Base-by-base conservation (phyloP, 2,113 vertebrate species). In the Ciconia boyciana region DNA sequence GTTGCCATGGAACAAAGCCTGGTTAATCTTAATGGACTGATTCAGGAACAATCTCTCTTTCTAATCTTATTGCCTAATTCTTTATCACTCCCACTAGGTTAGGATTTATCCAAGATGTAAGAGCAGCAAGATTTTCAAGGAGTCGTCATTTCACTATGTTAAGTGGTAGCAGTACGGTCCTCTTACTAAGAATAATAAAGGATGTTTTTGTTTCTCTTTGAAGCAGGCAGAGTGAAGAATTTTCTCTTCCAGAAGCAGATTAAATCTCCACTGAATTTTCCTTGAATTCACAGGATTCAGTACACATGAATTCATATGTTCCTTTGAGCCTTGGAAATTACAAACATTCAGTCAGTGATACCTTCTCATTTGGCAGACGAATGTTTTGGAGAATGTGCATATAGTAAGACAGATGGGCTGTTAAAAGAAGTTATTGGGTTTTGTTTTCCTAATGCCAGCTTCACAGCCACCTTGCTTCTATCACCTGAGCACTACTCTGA, bases 1-100 rank as follows among this genome's bases (percentile, higher is more conserved):
- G 94, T 97, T 97, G 97, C 95, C 91, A 97, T 97, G 96, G 94
- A 97, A 94, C 93, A 97, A 97, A 97, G 95, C 94, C 95, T 93
- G 68, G 83, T 43, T 97, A 97, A 97, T 96, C 97, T 94, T 90
- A 91, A 89, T 82, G 81, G 83, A 83, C 93, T 93, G 94, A 89
- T 91, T 95, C 92, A 83, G 89, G 82, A 96, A 94, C 93, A 93
- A 95, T 86, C 94, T 97, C 83, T 96, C 71, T 85, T 80, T 96
- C 92, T 97, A 97, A 97, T 96, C 96, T 86, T 80, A 90, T 83
- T 97, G 92, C 87, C 77, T 95, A 95, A 95, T 77, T 95, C 77
- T 83, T 69, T 88, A 84, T 95, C 83, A n/a, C 57, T 95, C 68
- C 87, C 60, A 52, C 90, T 93, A 69, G 44, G 58, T 44, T 70